Evolutionary conservation across 1,140 invertebrate species (phyloP), one percentile per base, ranked within the genome.

Genomic region (Drosophila kikkawai): DNA sequence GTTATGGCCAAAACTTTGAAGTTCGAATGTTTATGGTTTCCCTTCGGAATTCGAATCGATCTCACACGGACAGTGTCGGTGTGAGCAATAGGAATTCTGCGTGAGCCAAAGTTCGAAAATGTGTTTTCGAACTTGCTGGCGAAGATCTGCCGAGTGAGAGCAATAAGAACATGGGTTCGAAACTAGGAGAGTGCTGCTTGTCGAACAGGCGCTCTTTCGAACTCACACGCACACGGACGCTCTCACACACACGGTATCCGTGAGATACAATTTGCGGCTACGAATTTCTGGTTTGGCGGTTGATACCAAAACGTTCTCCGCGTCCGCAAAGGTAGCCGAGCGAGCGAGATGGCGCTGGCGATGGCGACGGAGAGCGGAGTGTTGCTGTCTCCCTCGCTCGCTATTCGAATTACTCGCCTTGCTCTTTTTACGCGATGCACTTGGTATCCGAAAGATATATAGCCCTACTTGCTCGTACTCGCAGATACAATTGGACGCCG

Each of bases 401-500:
- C 37, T 67, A 36, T 79, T 78, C 82, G 82, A 78, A 77, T 51
- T 44, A 36, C 32, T 50, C 68, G 42, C 63, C 69, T 42, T 71
- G 61, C 57, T 57, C 56, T 77, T 78, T 78, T 74, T 56, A 45
- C 68, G 70, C 66, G 74, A 67, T 84, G 84, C 85, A 90, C 81
- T 88, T 78, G 74, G 75, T 56, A 45, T 37, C 7, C 42, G 69
- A 58, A 58, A 64, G 63, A 29, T 36, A 37, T 26, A 53, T 71
- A 73, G 69, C 69, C 67, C 66, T 86, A 86, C 82, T 86, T 86
- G 69, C 69, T 85, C 79, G 68, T 83, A 87, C 83, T 88, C 83
- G 83, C 84, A 74, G 83, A 80, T 88, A 85, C 86, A 88, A 88
- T 90, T 90, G 85, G 85, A 82, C 80, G 66, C 63, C 58, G 58